A percentile compares a stretch with the other conserved stretches of the same genome.
Evolutionary conservation across 2,113 vertebrate species (phyloP).

Genomic region (Chloroceryle aenea): DNA sequence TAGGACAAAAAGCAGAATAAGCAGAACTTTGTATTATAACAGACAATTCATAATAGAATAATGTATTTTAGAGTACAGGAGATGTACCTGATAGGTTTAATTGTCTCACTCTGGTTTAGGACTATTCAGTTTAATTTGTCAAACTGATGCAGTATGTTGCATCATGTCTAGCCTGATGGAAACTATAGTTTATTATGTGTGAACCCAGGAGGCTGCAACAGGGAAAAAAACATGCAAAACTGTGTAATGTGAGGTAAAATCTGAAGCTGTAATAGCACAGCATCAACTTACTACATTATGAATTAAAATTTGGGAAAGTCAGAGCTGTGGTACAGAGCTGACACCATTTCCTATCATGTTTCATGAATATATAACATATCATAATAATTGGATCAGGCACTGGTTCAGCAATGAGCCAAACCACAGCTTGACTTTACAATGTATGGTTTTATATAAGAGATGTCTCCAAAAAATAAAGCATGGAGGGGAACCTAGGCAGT

Average conservation of each 20-base stretch:
- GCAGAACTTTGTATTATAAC: neutral
- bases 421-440: neutral
- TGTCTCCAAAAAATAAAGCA: neutral
- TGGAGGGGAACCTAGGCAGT: neutral
- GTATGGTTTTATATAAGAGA: neutral
- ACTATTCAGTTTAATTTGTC: neutral
- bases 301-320: neutral
- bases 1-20: neutral
- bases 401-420: neutral
- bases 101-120: neutral
- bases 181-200: neutral
- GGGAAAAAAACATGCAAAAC: neutral
- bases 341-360: neutral
- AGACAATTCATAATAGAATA: neutral
- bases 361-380: neutral
- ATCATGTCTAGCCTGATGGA: neutral
- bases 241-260: conserved; percentile 4
- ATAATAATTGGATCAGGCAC: conserved; percentile 19
- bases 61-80: neutral
- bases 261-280: neutral
- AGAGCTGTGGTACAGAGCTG: neutral
- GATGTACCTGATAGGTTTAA: neutral
- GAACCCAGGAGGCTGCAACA: neutral
- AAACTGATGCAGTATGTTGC: neutral
- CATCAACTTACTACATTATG: neutral